Evolutionary conservation across 2,888 invertebrate species (phyloP).

Genomic region (Oscheius sp.): DNA sequence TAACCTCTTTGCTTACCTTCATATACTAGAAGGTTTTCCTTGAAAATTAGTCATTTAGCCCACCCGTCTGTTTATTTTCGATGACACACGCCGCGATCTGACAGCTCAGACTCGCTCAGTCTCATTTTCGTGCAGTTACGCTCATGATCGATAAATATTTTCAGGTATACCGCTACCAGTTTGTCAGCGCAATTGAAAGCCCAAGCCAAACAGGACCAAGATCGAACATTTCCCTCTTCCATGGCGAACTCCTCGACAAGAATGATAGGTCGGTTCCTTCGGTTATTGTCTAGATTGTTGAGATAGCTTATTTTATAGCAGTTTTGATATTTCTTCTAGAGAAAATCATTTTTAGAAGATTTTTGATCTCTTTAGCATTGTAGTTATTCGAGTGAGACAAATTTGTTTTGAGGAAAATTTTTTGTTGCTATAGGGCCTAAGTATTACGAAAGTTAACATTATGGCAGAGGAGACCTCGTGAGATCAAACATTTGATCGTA

Average conservation of each 20-base stretch:
- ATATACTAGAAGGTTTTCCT: background rate
- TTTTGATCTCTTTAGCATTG: background rate
- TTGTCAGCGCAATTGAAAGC: slow-evolving; percentile 64
- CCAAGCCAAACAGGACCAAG: slow-evolving; percentile 38
- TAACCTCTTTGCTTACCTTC: background rate
- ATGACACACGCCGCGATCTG: slow-evolving; percentile 24
- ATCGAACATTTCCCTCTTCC: slow-evolving; percentile 51
- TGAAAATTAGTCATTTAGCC: background rate
- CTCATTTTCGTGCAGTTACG: background rate
- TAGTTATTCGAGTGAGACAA: background rate
- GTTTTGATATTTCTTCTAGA: background rate
- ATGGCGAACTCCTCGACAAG: slow-evolving; percentile 45
- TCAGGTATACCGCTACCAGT: slow-evolving; percentile 60
- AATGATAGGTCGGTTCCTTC: slow-evolving; percentile 47
- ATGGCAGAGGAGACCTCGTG: too few species aligned
- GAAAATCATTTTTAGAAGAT: background rate
- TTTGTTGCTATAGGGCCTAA: background rate
- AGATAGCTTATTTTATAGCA: too few species aligned
- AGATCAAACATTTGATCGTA: too few species aligned
- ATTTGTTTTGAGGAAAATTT: background rate
- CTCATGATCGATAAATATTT: slow-evolving; percentile 1
- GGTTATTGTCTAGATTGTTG: too few species aligned
- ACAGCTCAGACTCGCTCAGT: slow-evolving; percentile 7
- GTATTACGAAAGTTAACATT: too few species aligned
- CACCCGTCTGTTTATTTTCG: background rate